Percentiles rank a stretch among this genome's conserved stretches.
Evolutionary conservation across 92 coral and sea anemone genomes (phyloP).

Genomic region (Bergia sp.): DNA sequence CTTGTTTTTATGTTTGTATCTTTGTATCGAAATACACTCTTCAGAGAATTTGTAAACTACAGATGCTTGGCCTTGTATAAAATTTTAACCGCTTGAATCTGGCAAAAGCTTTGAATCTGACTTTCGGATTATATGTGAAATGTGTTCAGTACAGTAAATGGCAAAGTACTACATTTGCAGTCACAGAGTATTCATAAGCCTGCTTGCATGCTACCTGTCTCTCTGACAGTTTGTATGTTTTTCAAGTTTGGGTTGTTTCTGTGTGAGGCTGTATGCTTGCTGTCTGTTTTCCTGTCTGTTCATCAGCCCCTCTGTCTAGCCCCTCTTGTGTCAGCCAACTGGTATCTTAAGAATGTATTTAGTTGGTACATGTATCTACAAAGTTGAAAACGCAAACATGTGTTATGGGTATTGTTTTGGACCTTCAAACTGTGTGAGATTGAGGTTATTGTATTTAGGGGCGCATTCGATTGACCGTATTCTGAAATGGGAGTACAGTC

Average conservation of each 20-base stretch:
- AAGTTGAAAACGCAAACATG: too few relatives aligned
- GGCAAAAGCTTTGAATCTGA: too few relatives aligned
- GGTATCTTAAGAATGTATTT: too few relatives aligned
- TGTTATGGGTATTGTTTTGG: neutral
- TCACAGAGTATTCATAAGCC: too few relatives aligned
- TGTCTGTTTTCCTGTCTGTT: neutral
- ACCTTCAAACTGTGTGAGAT: neutral
- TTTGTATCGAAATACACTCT: neutral
- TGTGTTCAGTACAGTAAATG: neutral
- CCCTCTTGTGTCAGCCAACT: neutral
- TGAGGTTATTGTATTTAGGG: too few relatives aligned
- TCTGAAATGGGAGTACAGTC: neutral
- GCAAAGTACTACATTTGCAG: neutral
- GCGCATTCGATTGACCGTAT: too few relatives aligned
- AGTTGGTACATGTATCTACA: neutral
- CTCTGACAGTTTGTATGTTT: neutral
- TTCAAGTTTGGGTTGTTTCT: neutral
- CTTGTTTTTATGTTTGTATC: neutral
- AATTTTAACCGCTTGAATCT: neutral
- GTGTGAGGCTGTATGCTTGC: neutral
- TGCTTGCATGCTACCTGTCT: neutral
- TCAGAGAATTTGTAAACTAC: neutral
- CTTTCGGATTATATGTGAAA: too few relatives aligned
- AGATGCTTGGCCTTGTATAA: neutral
- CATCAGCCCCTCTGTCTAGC: neutral